Evolutionary conservation across 2,797 vertebrate species (phyloP).

Genomic region (Pseudocheirus occidentalis): DNA sequence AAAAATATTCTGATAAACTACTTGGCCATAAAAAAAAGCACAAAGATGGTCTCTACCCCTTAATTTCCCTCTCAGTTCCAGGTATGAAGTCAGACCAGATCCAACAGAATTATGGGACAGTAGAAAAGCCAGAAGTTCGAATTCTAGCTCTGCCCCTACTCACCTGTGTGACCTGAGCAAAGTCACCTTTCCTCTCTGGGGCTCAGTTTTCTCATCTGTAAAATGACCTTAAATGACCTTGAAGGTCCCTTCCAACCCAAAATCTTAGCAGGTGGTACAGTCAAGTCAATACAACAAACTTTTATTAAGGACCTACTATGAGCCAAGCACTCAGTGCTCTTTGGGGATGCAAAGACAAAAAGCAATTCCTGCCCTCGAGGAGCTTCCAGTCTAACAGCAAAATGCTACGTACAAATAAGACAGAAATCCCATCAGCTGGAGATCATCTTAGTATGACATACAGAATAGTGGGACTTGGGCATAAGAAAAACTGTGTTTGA

Average conservation of each 20-base stretch:
- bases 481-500: not conserved
- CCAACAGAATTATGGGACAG: not conserved
- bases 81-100: not conserved
- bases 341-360: not conserved
- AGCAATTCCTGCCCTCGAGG: not conserved
- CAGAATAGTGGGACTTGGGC: not conserved
- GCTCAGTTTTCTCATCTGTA: not conserved
- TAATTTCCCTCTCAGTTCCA: not conserved
- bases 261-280: not conserved
- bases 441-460: not conserved
- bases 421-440: not conserved
- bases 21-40: not conserved
- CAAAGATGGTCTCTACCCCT: not conserved
- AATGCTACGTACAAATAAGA: not conserved
- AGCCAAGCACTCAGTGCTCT: not conserved
- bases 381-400: not conserved
- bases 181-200: not conserved
- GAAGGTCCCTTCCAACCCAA: not conserved
- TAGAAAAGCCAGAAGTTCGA: not conserved
- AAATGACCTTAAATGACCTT: not conserved
- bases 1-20: not conserved
- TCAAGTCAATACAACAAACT: not conserved
- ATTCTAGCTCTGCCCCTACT: not conserved
- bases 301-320: not conserved
- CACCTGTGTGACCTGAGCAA: not conserved